These are phyloP conservation scores for Apteryx owenii DNA, from an alignment of 2,113 vertebrate genomes.

Conservation along the genomic window DNA sequence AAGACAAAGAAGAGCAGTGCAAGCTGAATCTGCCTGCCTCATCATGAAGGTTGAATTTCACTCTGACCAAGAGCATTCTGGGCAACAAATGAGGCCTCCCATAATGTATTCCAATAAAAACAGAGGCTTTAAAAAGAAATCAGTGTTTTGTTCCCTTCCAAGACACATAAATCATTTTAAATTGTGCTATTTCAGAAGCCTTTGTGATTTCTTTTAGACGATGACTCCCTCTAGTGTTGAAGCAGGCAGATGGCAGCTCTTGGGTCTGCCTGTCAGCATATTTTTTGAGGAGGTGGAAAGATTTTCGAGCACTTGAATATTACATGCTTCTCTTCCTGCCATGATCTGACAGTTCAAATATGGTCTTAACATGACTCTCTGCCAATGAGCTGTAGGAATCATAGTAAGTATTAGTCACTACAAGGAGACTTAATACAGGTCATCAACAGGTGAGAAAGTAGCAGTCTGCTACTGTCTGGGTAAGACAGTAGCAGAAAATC, in stretches of 20 bases:
- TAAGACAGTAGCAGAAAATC: not conserved
- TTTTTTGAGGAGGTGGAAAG: not conserved
- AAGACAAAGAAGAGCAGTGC: not conserved
- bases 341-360: not conserved
- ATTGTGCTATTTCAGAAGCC: not conserved
- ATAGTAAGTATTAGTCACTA: not conserved
- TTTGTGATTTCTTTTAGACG: constrained; percentile 11
- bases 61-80: not conserved
- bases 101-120: constrained; percentile 62
- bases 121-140: constrained; percentile 59
- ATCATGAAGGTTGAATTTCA: constrained; percentile 55
- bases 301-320: not conserved
- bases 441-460: not conserved
- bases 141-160: constrained; percentile 30
- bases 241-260: not conserved
- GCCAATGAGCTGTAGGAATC: not conserved
- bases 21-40: constrained; percentile 50
- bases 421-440: not conserved
- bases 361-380: fast-evolving
- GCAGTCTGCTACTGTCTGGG: not conserved
- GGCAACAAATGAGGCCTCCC: constrained; percentile 53
- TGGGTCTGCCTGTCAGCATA: fast-evolving
- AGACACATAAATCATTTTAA: constrained; percentile 8
- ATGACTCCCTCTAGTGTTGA: constrained; percentile 65
- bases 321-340: not conserved